Evolutionary conservation across 2,888 invertebrate genomes (phyloP).

Genomic region (Lacanobia oleracea): DNA sequence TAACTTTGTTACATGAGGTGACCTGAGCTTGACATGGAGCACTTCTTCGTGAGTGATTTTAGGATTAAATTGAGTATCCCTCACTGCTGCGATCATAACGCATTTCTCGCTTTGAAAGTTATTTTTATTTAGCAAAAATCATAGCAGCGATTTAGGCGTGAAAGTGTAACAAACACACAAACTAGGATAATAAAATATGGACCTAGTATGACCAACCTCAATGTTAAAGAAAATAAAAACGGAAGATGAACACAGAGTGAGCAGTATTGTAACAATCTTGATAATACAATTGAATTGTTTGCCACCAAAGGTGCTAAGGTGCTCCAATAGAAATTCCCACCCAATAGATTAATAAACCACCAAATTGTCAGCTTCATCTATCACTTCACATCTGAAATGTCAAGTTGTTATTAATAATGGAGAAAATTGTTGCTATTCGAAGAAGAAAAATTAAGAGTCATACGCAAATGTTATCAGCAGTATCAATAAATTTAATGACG

Average conservation of each 20-base stretch:
- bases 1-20: conserved; percentile 2
- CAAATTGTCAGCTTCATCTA: background rate
- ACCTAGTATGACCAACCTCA: no score
- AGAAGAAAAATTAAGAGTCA: background rate
- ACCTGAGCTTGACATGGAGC: conserved; percentile 14
- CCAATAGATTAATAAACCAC: background rate
- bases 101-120: no score
- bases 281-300: background rate
- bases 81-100: no score
- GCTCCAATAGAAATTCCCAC: no score
- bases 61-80: background rate
- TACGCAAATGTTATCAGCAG: background rate
- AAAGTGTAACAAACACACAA: no score
- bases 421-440: background rate
- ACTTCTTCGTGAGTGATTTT: background rate
- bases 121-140: no score
- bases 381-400: background rate
- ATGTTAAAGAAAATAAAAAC: background rate
- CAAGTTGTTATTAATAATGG: background rate
- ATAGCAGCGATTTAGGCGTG: no score
- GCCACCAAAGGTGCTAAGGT: background rate
- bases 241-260: no score
- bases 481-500: background rate
- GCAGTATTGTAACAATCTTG: background rate
- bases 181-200: no score